Evolutionary conservation across 2,113 vertebrate genomes (phyloP), one percentile per base, ranked within the genome.

Genomic region (Setophaga kirtlandii): DNA sequence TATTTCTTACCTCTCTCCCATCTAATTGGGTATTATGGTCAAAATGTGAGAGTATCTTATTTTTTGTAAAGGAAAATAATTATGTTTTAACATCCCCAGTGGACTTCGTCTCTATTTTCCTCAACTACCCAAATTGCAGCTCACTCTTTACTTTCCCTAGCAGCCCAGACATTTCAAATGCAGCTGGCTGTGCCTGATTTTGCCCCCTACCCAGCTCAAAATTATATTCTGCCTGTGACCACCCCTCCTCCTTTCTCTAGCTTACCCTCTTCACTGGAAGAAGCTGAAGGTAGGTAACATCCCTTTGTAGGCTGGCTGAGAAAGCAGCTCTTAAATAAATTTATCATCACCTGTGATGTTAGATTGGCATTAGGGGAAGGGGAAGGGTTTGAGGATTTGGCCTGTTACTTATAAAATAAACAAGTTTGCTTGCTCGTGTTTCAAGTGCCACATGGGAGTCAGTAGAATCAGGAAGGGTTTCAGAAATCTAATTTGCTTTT

Each of bases 401-500:
- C 44, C 59, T 79, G 35, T 49, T 91, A 13, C 74, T 91, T 74
- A 63, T n/a, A 88, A 94, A 91, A 90, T 77, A 92, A 80, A 77
- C 56, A 83, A 42, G 24, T 91, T 88, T 73, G 7, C 59, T 74
- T 78, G 47, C 79, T 55, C 6, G 1, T 86, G 50, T 80, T 83
- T 39, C 63, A 88, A 83, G 64, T 55, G 64, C 87, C 79, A 78
- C 68, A 30, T n/a, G 71, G 84, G 85, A 94, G 47, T 55, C 59
- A 88, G 68, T 70, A 75, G 89, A 88, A 83, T 0, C 9, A 78
- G 55, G 76, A 86, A 80, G 37, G 53, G 25, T 71, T 94, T 94
- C 63, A 67, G 87, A 88, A 97, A 95, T 68, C 71, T 88, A 86
- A 86, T 93, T 95, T 96, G 53, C 79, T 94, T 90, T 95, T 91